Base-by-base conservation (phyloP, 1,140 invertebrate genomes). In the Pseudomyrmex gracilis region DNA sequence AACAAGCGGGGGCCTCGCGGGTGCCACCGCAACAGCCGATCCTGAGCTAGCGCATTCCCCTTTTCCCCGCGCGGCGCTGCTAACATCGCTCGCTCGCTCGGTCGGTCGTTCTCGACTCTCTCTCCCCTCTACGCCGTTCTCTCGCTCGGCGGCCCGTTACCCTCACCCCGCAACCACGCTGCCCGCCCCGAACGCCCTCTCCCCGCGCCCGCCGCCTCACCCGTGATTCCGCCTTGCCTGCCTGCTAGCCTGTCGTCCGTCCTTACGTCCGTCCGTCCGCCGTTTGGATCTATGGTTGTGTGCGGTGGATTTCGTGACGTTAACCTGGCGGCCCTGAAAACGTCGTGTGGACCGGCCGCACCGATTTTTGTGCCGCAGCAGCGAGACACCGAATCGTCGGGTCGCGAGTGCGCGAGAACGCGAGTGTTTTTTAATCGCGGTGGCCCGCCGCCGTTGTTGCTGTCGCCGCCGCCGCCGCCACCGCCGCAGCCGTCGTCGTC, bases 291-390 rank as follows among this genome's bases (percentile, higher is more conserved):
- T 89, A 89, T 88, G 90, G 86, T 91, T 90, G 89, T 91, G 88
- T 91, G 76, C 84, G 86, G 89, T 91, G 89, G 85, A 90, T 85
- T 87, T 88, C 91, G 92, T 92, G 91, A 93, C 93, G 93, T 94
- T 94, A 93, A 94, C 93, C 93, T 93, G 92, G 90, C 92, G 93
- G 93, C 93, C 93, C 93, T 94, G 92, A 94, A 93, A 93, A 92
- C 88, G 84, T 78, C 77, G 87, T 88, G 86, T 89, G 90, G 87
- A 90, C 86, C 88, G 87, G 85, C 87, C 85, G 87, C 87, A 87
- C 76, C 90, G 87, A 91, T 91, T 92, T 93, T 90, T 64, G 76
- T 80, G 76, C 73, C 73, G 73, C 73, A 76, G 43, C 74, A 77
- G 53, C 76, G 76, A 80, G 90, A 88, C 89, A 83, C 89, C 86